Base-by-base conservation (phyloP, 2,888 invertebrate species). In the Peribatodes rhomboidaria region DNA sequence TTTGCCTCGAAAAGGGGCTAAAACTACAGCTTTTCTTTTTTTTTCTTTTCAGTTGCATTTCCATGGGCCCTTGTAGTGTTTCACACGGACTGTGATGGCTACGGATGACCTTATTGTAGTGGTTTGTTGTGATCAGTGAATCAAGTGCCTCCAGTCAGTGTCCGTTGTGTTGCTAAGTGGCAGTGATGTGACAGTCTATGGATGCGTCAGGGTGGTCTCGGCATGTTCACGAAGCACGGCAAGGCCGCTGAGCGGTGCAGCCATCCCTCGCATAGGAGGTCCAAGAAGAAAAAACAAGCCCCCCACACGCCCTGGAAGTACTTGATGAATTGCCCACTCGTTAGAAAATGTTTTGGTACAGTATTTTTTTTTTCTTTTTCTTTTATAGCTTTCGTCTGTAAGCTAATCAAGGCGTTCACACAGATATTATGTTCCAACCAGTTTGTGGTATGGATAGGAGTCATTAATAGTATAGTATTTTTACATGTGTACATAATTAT, bases 271-370 rank as follows among this genome's bases (percentile, higher is more conserved):
- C 89, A 89, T 83, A 92, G 90, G 81, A 88, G 90, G 80, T 85
- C 87, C 81, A 92, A 90, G 87, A 93, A 90, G 90, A 94, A 93
- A 89, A 93, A 94, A 83, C 88, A 86, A 68, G 87, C 91, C 70
- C 89, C 90, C 71, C 92, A 93, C 79, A 92, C 94, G 77, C 93
- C 94, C 84, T 93, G 93, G 94, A 93, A 94, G 84, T 93, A 93
- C 92, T 94, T 94, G 93, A 94, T 94, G 93, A 93, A 92, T 94
- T 94, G 94, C 91, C 93, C 93, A 92, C 93, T 94, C 86, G 92
- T 94, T 93, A 94, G 93, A 81, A 94, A 94, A 94, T 94, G 94
- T 88, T 94, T 94, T 87, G 94, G 94, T 94, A 94, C 78, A 84
- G 89, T 93, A 92, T 89, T 88, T 80, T 81, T 81, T 75, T 65